Evolutionary conservation across 2,888 invertebrate species (phyloP), one percentile per base, ranked within the genome.

Genomic region (Balanococcus diminutus): DNA sequence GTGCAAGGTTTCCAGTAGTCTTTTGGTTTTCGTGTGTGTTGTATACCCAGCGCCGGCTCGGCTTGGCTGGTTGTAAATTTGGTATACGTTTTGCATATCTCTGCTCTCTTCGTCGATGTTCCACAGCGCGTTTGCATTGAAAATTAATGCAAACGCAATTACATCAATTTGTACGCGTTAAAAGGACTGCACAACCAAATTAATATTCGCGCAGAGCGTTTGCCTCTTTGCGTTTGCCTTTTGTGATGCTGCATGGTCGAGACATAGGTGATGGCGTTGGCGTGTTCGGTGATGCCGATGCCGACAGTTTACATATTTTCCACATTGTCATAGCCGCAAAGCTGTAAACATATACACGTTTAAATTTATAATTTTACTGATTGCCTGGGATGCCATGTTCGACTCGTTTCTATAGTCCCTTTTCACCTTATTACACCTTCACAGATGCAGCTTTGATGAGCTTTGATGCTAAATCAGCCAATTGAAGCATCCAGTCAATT

Each of bases 71-170:
- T 61, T 61, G 61, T 61, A 61, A 61, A 72, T 31, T 72, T 32
- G 31, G 16, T 46, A n/a, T n/a, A 28, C 82, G 46, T 11, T 51
- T 82, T 82, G 22, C 51, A 25, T 46, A 6, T n/a, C 25, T 82
- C n/a, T 82, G n/a, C 46, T 46, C 46, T n/a, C 1, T 11, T 42
- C 39, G 39, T 11, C 39, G 39, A 31, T 42, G 39, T 11, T 51
- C 28, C 6, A 42, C n/a, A 42, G 36, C 81, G 36, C 81, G 82
- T 51, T 82, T 83, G 83, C 83, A 32, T 72, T 42, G 72, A 36
- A 84, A 84, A 84, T 84, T 84, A 75, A 84, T 84, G 84, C 75
- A 72, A 84, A 42, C 46, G 84, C 84, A 84, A 84, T 84, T 84
- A 84, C 84, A 84, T 75, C 75, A 72, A 84, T 84, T 84, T 84